Evolutionary conservation across 1,140 invertebrate species (phyloP), one percentile per base, ranked within the genome.

Genomic region (Nasonia vitripennis): DNA sequence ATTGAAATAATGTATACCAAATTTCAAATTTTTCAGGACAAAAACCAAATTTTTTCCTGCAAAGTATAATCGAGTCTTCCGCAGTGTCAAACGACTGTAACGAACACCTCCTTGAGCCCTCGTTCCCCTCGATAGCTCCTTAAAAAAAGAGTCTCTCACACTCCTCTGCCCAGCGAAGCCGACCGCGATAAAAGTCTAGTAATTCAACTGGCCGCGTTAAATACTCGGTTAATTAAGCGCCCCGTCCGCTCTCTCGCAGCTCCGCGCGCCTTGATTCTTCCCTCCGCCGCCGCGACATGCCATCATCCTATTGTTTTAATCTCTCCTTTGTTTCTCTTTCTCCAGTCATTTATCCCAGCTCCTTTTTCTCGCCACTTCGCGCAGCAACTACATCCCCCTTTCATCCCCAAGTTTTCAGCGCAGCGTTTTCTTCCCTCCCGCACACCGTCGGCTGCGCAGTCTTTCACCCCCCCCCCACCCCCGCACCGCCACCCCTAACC

Each of bases 181-280:
- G 41, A 1, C 41, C 41, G 55, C 55, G 45, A 48, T 70, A 51
- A 80, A 23, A 45, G 17, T 71, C 68, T 23, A 81, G 71, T 81
- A 81, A 81, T 71, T 81, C 74, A 70, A 78, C 34, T 62, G 71
- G 78, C 31, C 74, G 81, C 77, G 84, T 86, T 86, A 71, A 84
- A 48, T 82, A 83, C 78, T 83, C 68, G 37, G 81, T 84, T 84
- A 83, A 82, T 86, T 86, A 80, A 86, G 84, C 34, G 41, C 48
- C 71, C 41, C 27, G 6, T 74, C 34, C 79, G 14, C 79, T 70
- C 4, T 75, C 17, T 75, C 17, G n/a, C 51, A 10, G 70, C 34
- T 37, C 3, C 34, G 34, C 34, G 34, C 34, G 34, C 34, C 34
- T 37, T 37, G 34, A 37, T 37, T 37, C 34, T 37, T 41, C 81